Base-by-base conservation (phyloP, 2,888 invertebrate genomes). In the Dermolepida albohirtum region DNA sequence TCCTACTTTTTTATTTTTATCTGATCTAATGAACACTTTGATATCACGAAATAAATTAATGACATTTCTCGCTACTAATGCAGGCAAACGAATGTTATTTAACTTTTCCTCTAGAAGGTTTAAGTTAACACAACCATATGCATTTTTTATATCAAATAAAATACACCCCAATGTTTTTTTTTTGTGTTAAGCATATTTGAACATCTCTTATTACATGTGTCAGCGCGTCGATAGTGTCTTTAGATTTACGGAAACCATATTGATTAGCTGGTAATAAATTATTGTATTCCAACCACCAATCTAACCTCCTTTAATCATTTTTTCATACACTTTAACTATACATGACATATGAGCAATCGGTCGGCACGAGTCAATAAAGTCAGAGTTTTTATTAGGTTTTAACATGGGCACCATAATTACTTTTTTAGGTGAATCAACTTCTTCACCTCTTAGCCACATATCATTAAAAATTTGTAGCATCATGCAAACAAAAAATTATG, bases 391-490 rank as follows among this genome's bases (percentile, higher is more conserved):
- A 10, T 44, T 27, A 6, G 57, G 12, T 29, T 57, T 57, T 17
- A 57, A 16, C 6, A 44, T 44, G 7, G 43, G 29, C 2, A 2
- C 17, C 5, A 57, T 43, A 27, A 44, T 8, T 10, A 44, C 29
- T 27, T 34, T 40, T n/a, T 57, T 44, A 40, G 43, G 16, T n/a
- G 27, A 27, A 12, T 57, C 14, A 12, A 12, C 44, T 29, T 57
- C 2, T 1, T 62, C 12, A n/a, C n/a, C n/a, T n/a, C n/a, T n/a
- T n/a, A n/a, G n/a, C n/a, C n/a, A n/a, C n/a, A n/a, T n/a, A n/a
- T 64, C 64, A 14, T 64, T 64, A 16, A 41, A 64, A 7, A 44
- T 43, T 39, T 34, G 14, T 8, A 50, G 14, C 22, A 50, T 34
- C 7, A 29, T 14, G 11, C 5, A 17, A 5, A n/a, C n/a, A 17